These are phyloP conservation scores for Tupiocoris notatus DNA, from an alignment of 2,888 invertebrate species.

Conservation along the genomic window DNA sequence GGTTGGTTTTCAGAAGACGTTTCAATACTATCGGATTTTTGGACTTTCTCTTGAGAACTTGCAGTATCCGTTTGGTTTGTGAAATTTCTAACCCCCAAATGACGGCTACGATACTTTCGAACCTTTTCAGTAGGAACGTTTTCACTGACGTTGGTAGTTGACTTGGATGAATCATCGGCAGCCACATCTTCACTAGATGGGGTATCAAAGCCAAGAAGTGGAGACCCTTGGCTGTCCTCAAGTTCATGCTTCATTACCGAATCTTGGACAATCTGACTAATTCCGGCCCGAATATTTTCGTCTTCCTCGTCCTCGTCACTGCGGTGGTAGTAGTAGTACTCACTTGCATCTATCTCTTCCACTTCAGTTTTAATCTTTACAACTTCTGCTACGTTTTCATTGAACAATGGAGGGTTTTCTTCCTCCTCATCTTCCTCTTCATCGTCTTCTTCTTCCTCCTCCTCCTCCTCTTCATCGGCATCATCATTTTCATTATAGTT, in stretches of 20 bases:
- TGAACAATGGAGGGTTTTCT: not conserved
- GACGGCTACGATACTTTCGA: not conserved
- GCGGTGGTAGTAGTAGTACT: not conserved
- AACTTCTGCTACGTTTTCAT: not conserved
- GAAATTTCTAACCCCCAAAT: not conserved
- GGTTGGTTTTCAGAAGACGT: not conserved
- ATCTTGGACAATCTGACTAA: not conserved
- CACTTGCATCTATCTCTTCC: slow-evolving; percentile 2
- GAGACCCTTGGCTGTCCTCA: not conserved
- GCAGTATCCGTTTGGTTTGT: not conserved
- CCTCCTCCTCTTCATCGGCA: not conserved
- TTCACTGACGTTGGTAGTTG: not conserved
- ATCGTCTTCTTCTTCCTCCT: no score
- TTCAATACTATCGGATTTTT: not conserved
- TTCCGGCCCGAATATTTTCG: not conserved
- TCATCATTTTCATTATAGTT: not conserved
- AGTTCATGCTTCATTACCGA: not conserved
- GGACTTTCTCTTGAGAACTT: not conserved
- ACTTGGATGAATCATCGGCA: not conserved
- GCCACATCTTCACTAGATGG: not conserved
- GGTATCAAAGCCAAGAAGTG: not conserved
- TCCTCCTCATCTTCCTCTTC: not conserved
- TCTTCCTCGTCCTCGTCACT: slow-evolving; percentile 6
- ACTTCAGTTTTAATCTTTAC: slow-evolving; percentile 1
- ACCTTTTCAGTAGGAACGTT: not conserved